A percentile compares a stretch with the other conserved stretches of the same genome.
These are phyloP conservation scores for Cistogaster globosa DNA, from an alignment of 2,888 invertebrate genomes.

Conservation along the genomic window DNA sequence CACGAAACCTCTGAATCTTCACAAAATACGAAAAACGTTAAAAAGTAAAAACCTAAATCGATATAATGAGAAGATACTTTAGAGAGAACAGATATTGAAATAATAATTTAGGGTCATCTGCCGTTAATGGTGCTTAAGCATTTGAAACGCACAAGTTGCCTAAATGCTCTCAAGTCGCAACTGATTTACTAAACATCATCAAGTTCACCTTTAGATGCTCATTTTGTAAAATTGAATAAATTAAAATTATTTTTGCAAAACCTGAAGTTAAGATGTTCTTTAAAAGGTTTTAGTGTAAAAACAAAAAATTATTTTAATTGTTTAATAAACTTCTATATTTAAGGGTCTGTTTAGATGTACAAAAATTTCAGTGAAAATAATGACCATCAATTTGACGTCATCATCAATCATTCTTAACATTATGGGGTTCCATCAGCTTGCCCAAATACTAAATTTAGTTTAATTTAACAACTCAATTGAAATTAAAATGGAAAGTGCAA, in stretches of 20 bases:
- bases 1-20: no score
- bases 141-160: no score
- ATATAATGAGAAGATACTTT: no score
- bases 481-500: constrained; percentile 48
- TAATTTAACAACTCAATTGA: constrained; percentile 51
- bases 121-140: no score
- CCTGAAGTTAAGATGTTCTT: background rate
- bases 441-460: constrained; percentile 49
- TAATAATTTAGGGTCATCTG: no score
- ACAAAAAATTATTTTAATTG: constrained; percentile 21
- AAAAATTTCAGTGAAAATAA: constrained; percentile 26
- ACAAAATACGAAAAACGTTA: no score
- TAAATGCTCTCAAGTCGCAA: no score
- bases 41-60: no score
- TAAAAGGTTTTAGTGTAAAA: background rate
- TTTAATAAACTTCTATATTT: background rate
- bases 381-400: constrained; percentile 4
- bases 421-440: constrained; percentile 4
- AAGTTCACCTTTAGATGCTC: background rate
- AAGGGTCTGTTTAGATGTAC: background rate
- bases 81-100: no score
- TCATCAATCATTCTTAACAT: constrained; percentile 21
- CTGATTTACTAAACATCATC: background rate
- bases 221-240: background rate
- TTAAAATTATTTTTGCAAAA: constrained; percentile 20